phyloP scores from a whole-genome alignment of 2,797 vertebrate species.

The Chaenodraco wilsoni region DNA sequence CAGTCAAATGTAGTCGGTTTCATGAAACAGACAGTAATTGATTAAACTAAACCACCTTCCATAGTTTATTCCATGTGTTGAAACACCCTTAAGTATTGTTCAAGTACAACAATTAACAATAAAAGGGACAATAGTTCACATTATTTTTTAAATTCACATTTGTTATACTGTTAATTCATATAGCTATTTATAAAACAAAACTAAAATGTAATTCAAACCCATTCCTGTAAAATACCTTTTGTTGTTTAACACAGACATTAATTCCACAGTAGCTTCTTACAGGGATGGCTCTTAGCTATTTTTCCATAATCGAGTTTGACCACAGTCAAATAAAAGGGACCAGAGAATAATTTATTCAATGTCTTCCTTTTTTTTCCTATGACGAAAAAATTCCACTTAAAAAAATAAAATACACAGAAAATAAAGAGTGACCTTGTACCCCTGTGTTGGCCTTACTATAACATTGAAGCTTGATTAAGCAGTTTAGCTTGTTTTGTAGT shows the following conservation, averaged over 20 bases:
- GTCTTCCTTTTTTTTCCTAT: constrained; percentile 48
- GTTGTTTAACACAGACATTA: constrained; percentile 80
- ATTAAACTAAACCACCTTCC: constrained; percentile 78
- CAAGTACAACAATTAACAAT: constrained; percentile 87
- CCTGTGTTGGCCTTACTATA: constrained; percentile 61
- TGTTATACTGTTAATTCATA: constrained; percentile 85
- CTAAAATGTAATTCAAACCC: constrained; percentile 76
- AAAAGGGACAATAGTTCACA: constrained; percentile 86
- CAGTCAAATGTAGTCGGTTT: constrained; percentile 59
- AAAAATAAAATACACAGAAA: constrained; percentile 53
- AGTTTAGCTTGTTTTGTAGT: constrained; percentile 63
- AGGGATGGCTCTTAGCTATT: constrained; percentile 68
- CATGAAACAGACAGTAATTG: constrained; percentile 76
- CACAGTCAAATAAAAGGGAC: constrained; percentile 65
- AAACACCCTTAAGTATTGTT: constrained; percentile 84
- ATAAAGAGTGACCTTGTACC: constrained; percentile 50
- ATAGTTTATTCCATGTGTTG: constrained; percentile 84
- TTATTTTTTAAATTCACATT: constrained; percentile 85
- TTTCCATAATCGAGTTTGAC: constrained; percentile 62
- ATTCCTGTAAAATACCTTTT: constrained; percentile 82
- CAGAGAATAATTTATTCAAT: constrained; percentile 43
- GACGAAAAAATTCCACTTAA: constrained; percentile 39
- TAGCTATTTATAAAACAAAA: constrained; percentile 84
- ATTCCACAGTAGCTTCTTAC: constrained; percentile 77
- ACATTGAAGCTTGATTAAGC: constrained; percentile 57